Evolutionary conservation across 2,888 invertebrate genomes (phyloP).

Genomic region (Polia nebulosa): DNA sequence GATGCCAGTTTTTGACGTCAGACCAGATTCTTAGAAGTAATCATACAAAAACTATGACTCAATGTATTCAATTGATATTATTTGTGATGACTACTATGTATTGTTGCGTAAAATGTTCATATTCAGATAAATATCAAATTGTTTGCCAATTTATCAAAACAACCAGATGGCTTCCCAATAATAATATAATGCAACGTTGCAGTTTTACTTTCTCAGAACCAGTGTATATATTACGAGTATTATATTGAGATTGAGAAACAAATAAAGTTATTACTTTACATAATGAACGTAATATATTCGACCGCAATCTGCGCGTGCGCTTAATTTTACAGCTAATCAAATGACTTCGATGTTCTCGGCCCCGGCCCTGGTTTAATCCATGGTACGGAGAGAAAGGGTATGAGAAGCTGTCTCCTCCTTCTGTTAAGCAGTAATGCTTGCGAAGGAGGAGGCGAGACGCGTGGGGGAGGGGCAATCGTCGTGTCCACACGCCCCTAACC

Average conservation of each 20-base stretch:
- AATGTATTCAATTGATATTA: background rate
- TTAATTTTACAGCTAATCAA: too few relatives aligned
- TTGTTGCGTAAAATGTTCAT: slow-evolving; percentile 7
- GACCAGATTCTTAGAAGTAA: slow-evolving; percentile 12
- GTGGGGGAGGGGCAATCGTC: too few relatives aligned
- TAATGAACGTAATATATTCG: too few relatives aligned
- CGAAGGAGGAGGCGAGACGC: too few relatives aligned
- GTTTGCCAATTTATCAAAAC: background rate
- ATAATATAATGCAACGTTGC: background rate
- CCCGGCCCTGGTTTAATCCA: too few relatives aligned
- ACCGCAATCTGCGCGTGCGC: too few relatives aligned
- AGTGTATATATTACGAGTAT: background rate
- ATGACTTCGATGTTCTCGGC: too few relatives aligned
- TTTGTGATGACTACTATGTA: background rate
- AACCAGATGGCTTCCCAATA: background rate
- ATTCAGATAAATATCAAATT: slow-evolving; percentile 13
- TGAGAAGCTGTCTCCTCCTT: too few relatives aligned
- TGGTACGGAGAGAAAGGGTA: too few relatives aligned
- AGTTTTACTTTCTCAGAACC: background rate
- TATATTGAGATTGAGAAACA: background rate
- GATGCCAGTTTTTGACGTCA: slow-evolving; percentile 20
- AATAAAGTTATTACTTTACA: background rate
- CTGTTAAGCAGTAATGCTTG: too few relatives aligned
- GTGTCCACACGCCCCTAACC: too few relatives aligned
- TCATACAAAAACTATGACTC: slow-evolving; percentile 13